Evolutionary conservation across 2,113 vertebrate genomes (phyloP).

Genomic region (Sorex fumeus): DNA sequence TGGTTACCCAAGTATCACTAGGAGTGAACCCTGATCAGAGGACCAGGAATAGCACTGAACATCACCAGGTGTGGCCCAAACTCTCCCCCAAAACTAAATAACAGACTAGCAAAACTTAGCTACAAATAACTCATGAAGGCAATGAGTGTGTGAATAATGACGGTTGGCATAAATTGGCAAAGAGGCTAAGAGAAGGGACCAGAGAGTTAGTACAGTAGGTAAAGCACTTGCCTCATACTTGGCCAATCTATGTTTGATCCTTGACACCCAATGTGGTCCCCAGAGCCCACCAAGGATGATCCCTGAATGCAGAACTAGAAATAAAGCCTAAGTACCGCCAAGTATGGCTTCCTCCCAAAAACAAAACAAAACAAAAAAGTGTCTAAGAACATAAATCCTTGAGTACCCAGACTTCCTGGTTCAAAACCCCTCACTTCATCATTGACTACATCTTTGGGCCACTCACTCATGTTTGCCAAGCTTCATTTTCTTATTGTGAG

Average conservation of each 20-base stretch:
- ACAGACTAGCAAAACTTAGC: neutral
- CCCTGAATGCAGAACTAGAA: too few species aligned
- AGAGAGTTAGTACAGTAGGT: neutral
- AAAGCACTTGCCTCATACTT: too few species aligned
- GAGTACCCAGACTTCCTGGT: neutral
- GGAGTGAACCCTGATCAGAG: too few species aligned
- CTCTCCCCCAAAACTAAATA: slow-evolving; percentile 38
- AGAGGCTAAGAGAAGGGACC: neutral
- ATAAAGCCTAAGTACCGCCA: too few species aligned
- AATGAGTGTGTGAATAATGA: neutral
- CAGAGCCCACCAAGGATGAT: too few species aligned
- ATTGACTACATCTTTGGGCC: neutral
- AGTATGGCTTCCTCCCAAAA: too few species aligned
- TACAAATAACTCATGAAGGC: neutral
- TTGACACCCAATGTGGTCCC: too few species aligned
- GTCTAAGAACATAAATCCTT: neutral
- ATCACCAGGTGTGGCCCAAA: too few species aligned
- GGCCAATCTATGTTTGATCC: too few species aligned
- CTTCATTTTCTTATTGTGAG: slow-evolving; percentile 16
- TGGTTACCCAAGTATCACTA: too few species aligned
- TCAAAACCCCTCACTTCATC: slow-evolving; percentile 13
- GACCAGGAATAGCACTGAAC: too few species aligned
- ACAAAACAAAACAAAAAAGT: too few species aligned
- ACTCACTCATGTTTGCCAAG: neutral
- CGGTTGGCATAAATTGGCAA: neutral